phyloP scores from a whole-genome alignment of 2,888 invertebrate species.

The Meiosimyza platycephala region DNA sequence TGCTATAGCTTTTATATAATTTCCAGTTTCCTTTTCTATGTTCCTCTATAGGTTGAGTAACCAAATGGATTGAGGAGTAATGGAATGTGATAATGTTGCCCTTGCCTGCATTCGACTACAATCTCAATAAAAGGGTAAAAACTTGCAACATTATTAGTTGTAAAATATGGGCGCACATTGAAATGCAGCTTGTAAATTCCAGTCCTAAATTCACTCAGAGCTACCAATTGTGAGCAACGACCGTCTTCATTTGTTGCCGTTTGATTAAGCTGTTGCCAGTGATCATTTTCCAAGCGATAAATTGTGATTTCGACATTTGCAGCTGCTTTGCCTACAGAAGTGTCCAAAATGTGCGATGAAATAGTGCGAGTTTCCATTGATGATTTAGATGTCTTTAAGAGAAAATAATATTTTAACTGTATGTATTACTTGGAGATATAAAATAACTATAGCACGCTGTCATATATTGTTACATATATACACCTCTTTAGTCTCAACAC shows the following conservation, averaged over 20 bases:
- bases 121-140: conserved; percentile 85
- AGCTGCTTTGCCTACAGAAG: conserved; percentile 76
- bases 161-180: conserved; percentile 79
- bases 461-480: background rate
- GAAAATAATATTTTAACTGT: background rate
- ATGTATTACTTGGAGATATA: background rate
- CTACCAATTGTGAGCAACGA: conserved; percentile 73
- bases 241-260: conserved; percentile 76
- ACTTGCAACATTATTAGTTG: conserved; percentile 71
- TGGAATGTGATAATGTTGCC: conserved; percentile 81
- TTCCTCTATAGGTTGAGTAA: conserved; percentile 81
- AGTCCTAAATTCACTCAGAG: conserved; percentile 71
- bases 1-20: too few species aligned
- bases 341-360: conserved; percentile 82
- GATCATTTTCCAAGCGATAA: conserved; percentile 71
- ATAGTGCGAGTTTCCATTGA: conserved; percentile 70
- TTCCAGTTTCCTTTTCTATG: conserved; percentile 29
- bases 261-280: conserved; percentile 77
- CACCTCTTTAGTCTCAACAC: conserved; percentile 53
- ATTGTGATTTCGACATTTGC: conserved; percentile 75
- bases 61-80: conserved; percentile 80
- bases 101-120: conserved; percentile 75
- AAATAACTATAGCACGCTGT: background rate
- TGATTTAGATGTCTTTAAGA: conserved; percentile 3
- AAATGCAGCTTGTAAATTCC: conserved; percentile 82